phyloP scores from a whole-genome alignment of 2,888 invertebrate genomes.

The Polyommatus iphigenia region DNA sequence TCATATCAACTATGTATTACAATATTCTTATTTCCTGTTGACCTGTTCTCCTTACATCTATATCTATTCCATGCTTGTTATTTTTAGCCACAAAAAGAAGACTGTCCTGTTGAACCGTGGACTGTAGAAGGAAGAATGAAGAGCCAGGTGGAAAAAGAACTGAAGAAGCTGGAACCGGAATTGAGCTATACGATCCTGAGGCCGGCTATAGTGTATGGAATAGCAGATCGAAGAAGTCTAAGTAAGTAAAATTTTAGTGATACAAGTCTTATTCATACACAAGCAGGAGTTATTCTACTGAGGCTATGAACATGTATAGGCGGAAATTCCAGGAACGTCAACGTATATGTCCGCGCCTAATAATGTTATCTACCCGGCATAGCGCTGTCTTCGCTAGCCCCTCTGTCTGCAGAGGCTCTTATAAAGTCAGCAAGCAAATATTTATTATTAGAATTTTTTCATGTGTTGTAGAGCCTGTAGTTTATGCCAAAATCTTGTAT shows the following conservation, averaged over 20 bases:
- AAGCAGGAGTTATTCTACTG: too few relatives aligned
- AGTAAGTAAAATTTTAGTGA: neutral
- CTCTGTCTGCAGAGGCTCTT: too few relatives aligned
- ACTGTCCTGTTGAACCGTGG: constrained; percentile 90
- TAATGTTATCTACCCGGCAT: too few relatives aligned
- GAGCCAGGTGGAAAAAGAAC: constrained; percentile 88
- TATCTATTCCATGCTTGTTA: neutral
- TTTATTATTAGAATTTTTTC: too few relatives aligned
- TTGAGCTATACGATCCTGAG: constrained; percentile 89
- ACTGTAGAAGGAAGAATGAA: constrained; percentile 92
- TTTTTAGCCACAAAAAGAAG: constrained; percentile 85
- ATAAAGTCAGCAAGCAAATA: too few relatives aligned
- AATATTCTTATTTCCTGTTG: too few relatives aligned
- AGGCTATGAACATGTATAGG: too few relatives aligned
- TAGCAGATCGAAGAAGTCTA: constrained; percentile 90
- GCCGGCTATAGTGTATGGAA: constrained; percentile 92
- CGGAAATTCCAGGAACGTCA: too few relatives aligned
- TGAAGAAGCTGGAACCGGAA: constrained; percentile 82
- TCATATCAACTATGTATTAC: too few relatives aligned
- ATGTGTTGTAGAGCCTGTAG: too few relatives aligned
- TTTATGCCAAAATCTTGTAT: neutral
- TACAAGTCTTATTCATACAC: neutral
- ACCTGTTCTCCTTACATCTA: neutral
- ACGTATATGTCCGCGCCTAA: too few relatives aligned
- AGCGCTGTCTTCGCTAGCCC: too few relatives aligned